Conservation (phyloP, 2,113 vertebrate species). For the Grantiella picta region DNA sequence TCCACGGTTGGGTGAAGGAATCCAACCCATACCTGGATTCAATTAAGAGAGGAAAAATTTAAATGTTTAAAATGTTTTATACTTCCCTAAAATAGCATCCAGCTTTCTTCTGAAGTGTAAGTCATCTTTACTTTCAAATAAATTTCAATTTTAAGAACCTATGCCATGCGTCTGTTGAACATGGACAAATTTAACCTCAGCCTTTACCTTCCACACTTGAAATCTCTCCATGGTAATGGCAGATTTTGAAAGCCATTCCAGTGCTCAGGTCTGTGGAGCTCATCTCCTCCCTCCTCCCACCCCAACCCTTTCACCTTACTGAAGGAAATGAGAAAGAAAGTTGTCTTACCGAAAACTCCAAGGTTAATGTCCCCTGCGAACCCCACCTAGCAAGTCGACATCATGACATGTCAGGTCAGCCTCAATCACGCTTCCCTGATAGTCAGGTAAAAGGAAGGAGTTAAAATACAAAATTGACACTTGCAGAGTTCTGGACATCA, state of each 20-base stretch:
- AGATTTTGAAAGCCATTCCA: not conserved
- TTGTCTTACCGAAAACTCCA: conserved; percentile 87
- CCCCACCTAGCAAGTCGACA: conserved; percentile 85
- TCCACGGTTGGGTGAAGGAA: not conserved
- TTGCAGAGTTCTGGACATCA: conserved; percentile 79
- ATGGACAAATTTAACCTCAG: not conserved
- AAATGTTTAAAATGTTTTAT: not conserved
- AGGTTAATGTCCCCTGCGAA: conserved; percentile 83
- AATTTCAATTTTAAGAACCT: not conserved
- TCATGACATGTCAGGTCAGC: conserved; percentile 87
- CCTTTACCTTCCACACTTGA: conserved; percentile 1
- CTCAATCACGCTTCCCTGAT: conserved; percentile 90
- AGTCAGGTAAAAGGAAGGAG: conserved; percentile 95
- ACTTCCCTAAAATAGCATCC: not conserved
- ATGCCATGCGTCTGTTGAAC: not conserved
- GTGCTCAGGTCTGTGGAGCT: not conserved
- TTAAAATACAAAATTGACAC: conserved; percentile 85
- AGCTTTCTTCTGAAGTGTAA: not conserved
- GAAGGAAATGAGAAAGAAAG: conserved; percentile 75
- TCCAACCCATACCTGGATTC: not conserved
- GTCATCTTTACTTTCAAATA: not conserved
- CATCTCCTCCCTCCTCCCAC: conserved; percentile 55
- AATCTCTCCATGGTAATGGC: not conserved
- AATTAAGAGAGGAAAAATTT: not conserved
- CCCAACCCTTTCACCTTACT: conserved; percentile 58